Conservation (phyloP, 2,113 vertebrate genomes). For the Tringa solitaria region DNA sequence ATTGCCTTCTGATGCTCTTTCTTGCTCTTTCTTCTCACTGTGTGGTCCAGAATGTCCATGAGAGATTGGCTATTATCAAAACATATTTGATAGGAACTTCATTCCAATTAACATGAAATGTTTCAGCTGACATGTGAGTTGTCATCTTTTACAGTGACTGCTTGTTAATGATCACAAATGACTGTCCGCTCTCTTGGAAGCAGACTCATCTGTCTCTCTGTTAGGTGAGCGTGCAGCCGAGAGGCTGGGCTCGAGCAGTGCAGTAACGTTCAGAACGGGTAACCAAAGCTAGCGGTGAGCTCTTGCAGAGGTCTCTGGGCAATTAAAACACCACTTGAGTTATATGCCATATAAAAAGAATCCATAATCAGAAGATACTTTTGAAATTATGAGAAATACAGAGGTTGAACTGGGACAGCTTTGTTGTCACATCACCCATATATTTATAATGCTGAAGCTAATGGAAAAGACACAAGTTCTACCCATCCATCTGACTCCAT, state of each 20-base stretch:
- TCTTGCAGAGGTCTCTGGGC: not conserved
- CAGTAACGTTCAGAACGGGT: not conserved
- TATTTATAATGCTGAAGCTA: not conserved
- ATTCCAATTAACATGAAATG: not conserved
- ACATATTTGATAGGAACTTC: slow-evolving; percentile 11
- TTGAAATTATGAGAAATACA: not conserved
- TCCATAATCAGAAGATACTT: not conserved
- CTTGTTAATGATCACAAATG: slow-evolving; percentile 34
- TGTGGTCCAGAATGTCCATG: not conserved
- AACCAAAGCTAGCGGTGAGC: not conserved
- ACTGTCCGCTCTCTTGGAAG: not conserved
- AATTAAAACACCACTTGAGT: not conserved
- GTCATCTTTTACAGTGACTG: not conserved
- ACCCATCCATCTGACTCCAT: not conserved
- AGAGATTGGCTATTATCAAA: slow-evolving; percentile 22
- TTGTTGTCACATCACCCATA: not conserved
- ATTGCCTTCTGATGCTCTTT: not conserved
- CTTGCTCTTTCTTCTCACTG: not conserved
- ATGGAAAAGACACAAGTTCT: not conserved
- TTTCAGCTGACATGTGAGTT: not conserved
- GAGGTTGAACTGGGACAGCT: not conserved
- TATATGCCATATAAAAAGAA: not conserved
- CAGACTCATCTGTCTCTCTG: not conserved
- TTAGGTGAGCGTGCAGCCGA: not conserved
- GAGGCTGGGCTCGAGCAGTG: not conserved